Conservation (phyloP, 2,797 vertebrate species). For the Falco concolor region DNA sequence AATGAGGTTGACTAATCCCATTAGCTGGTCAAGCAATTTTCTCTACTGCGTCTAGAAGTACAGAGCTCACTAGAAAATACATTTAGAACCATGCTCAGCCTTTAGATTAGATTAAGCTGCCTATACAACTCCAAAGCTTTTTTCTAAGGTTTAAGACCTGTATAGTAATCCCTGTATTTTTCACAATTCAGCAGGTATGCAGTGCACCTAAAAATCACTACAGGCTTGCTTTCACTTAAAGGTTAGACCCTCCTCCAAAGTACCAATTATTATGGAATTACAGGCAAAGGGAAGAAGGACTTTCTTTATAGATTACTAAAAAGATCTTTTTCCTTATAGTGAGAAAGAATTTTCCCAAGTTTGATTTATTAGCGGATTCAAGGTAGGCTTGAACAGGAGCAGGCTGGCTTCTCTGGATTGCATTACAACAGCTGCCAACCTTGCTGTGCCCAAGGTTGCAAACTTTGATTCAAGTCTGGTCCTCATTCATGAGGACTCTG, state of each 20-base stretch:
- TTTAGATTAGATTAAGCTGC: slow-evolving; percentile 47
- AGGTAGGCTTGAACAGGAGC: background rate
- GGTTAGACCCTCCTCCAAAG: background rate
- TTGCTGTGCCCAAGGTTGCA: background rate
- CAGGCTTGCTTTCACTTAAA: background rate
- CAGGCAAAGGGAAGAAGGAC: background rate
- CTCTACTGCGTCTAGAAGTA: slow-evolving; percentile 23
- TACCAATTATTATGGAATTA: background rate
- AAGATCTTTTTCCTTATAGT: background rate
- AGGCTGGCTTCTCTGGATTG: background rate
- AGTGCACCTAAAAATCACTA: background rate
- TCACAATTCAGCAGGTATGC: background rate
- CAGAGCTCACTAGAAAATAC: slow-evolving; percentile 40
- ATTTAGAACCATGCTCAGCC: background rate
- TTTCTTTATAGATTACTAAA: background rate
- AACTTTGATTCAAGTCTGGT: background rate
- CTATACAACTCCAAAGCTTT: slow-evolving; percentile 20
- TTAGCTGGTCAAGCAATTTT: slow-evolving; percentile 55
- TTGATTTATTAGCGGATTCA: background rate
- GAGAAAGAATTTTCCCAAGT: background rate
- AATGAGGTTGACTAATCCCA: slow-evolving; percentile 34
- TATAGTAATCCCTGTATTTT: background rate
- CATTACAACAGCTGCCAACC: background rate
- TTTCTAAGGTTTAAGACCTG: slow-evolving; percentile 15
- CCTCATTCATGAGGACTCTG: background rate